phyloP scores from a whole-genome alignment of 2,888 invertebrate genomes.

The Heliconius charithonia region DNA sequence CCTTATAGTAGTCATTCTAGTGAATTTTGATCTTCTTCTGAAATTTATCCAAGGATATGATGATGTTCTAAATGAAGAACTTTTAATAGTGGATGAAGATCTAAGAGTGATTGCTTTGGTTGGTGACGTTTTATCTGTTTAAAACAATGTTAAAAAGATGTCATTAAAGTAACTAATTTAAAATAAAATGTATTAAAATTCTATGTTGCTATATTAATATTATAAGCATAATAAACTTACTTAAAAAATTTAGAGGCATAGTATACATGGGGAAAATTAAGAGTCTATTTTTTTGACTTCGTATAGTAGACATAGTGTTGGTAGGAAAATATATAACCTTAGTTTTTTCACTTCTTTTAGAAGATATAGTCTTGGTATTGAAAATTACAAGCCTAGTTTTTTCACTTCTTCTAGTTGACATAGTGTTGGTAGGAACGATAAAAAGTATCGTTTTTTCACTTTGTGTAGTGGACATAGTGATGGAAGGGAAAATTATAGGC shows the following conservation, averaged over 20 bases:
- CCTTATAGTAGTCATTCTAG: background rate
- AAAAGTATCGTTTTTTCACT: background rate
- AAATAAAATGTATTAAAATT: background rate
- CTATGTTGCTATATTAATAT: conserved; percentile 5
- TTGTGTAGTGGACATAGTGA: conserved; percentile 4
- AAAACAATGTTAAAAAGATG: background rate
- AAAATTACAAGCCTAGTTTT: background rate
- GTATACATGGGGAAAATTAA: conserved; percentile 45
- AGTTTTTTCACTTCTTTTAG: conserved; percentile 14
- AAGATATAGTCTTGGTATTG: background rate
- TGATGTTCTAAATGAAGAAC: background rate
- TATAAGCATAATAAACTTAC: conserved; percentile 31
- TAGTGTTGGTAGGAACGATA: background rate
- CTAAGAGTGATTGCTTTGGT: conserved; percentile 1
- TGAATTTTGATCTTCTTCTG: background rate
- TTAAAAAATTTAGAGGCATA: background rate
- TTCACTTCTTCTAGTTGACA: conserved; percentile 12
- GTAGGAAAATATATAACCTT: background rate
- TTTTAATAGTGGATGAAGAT: background rate
- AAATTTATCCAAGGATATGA: background rate
- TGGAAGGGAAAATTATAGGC: background rate
- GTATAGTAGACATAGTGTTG: background rate
- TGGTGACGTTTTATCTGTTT: conserved; percentile 5
- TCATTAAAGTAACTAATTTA: background rate
- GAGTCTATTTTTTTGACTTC: conserved; percentile 39